phyloP scores from a whole-genome alignment of 2,113 vertebrate genomes.

The Ivindomyrus marchei region DNA sequence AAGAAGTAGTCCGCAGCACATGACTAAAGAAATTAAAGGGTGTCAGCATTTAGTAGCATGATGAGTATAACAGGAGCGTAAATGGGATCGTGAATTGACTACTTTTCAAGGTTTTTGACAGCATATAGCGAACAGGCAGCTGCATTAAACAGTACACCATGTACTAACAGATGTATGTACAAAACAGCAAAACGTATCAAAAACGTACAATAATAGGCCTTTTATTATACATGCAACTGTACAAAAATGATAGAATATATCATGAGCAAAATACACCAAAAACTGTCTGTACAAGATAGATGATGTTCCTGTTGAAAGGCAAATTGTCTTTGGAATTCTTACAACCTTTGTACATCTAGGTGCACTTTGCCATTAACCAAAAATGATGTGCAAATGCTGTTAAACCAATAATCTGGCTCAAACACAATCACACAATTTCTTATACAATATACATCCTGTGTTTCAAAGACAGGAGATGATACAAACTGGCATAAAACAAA shows the following conservation, averaged over 20 bases:
- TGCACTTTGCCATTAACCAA: background rate
- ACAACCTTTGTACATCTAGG: background rate
- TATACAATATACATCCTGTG: background rate
- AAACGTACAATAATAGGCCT: background rate
- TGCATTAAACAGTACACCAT: background rate
- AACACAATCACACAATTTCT: background rate
- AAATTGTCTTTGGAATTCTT: background rate
- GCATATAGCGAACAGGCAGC: background rate
- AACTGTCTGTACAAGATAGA: background rate
- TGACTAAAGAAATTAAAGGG: background rate
- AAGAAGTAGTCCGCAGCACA: background rate
- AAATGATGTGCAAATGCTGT: background rate
- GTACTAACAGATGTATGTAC: background rate
- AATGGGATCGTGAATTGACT: background rate
- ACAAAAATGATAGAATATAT: background rate
- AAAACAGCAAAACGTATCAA: background rate
- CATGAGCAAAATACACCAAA: background rate
- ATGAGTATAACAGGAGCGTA: background rate
- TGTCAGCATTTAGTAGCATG: background rate
- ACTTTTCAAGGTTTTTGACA: background rate
- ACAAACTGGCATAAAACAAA: background rate
- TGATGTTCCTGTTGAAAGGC: background rate
- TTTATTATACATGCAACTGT: background rate
- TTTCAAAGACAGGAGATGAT: background rate
- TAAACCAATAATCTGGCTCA: background rate